phyloP scores from a whole-genome alignment of 2,888 invertebrate species.

The Sinelater perroti region DNA sequence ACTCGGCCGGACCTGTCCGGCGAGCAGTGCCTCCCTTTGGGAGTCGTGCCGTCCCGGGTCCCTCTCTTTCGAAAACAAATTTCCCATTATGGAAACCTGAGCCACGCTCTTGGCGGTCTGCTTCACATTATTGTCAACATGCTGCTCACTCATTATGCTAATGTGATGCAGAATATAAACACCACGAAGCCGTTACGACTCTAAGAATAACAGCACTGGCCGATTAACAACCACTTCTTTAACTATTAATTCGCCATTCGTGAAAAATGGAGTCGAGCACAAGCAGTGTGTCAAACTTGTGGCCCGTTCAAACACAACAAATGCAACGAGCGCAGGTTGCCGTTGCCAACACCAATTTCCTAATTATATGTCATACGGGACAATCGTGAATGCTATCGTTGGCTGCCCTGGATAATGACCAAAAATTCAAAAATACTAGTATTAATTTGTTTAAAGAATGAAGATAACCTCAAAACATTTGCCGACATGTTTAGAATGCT shows the following conservation, averaged over 20 bases:
- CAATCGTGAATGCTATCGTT: no score
- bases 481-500: no score
- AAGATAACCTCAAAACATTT: no score
- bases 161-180: conserved; percentile 16
- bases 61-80: conserved; percentile 34
- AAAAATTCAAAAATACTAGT: no score
- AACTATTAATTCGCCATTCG: conserved; percentile 29
- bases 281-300: conserved; percentile 3
- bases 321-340: no score
- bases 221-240: conserved; percentile 31
- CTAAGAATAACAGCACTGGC: conserved; percentile 33
- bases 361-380: no score
- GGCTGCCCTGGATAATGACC: no score
- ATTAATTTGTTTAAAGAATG: no score
- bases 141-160: conserved; percentile 42
- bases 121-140: conserved; percentile 39
- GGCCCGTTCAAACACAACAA: conserved; percentile 4
- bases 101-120: conserved; percentile 38
- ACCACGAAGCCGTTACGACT: conserved; percentile 32
- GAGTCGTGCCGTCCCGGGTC: conserved; percentile 10
- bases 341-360: no score
- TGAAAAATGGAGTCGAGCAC: conserved; percentile 34
- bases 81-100: conserved; percentile 43
- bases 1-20: conserved; percentile 8
- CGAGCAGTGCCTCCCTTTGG: conserved; percentile 14